A percentile compares a stretch with the other conserved stretches of the same genome.
phyloP scores from a whole-genome alignment of 2,113 vertebrate genomes.

The Misgurnus mizolepis region DNA sequence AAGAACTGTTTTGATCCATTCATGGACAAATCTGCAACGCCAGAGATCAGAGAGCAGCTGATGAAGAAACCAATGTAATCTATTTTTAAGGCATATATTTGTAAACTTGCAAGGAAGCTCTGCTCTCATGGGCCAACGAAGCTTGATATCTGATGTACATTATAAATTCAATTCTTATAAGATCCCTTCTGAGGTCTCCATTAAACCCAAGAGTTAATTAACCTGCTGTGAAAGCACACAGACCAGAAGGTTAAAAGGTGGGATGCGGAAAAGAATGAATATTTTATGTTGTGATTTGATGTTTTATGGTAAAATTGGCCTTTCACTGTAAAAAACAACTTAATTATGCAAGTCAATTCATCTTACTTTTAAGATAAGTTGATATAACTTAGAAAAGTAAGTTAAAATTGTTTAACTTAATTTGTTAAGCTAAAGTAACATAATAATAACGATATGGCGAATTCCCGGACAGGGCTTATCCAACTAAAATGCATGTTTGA shows the following conservation, averaged over 20 bases:
- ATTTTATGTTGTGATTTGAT: conserved; percentile 32
- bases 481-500: too few species aligned
- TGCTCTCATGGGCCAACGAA: conserved; percentile 1
- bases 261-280: conserved; percentile 18
- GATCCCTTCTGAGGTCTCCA: neutral
- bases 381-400: too few species aligned
- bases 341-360: too few species aligned
- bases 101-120: conserved; percentile 18
- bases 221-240: conserved; percentile 36
- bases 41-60: neutral
- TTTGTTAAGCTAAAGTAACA: too few species aligned
- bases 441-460: too few species aligned
- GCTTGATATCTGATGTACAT: neutral
- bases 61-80: neutral
- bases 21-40: conserved; percentile 16
- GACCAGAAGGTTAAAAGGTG: conserved; percentile 6
- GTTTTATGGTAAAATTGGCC: conserved; percentile 35
- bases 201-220: conserved; percentile 35
- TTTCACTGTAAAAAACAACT: too few species aligned
- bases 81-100: neutral
- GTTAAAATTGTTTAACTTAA: too few species aligned
- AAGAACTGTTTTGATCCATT: neutral
- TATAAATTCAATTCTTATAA: conserved; percentile 17
- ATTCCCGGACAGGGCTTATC: too few species aligned
- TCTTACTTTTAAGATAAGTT: too few species aligned